Evolutionary conservation across 2,113 vertebrate species (phyloP).

Genomic region (Mungos mungo): DNA sequence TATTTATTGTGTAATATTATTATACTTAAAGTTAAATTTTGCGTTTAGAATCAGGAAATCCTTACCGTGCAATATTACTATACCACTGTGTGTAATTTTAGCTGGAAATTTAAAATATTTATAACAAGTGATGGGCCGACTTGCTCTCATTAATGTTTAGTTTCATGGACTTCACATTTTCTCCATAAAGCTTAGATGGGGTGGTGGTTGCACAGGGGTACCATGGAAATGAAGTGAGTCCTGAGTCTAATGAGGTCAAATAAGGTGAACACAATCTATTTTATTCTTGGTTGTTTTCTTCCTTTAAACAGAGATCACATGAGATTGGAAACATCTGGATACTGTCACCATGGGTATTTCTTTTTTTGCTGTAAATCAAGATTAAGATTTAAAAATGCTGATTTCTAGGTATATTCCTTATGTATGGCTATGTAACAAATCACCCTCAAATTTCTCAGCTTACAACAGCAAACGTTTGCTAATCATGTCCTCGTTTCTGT

Average conservation of each 20-base stretch:
- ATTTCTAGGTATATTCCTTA: not conserved
- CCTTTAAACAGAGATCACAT: not conserved
- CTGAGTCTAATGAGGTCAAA: not conserved
- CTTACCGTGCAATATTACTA: not conserved
- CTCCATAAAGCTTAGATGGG: not conserved
- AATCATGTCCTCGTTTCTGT: not conserved
- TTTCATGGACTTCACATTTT: not conserved
- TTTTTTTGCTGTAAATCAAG: not conserved
- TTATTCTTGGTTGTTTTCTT: not conserved
- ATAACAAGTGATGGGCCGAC: not conserved
- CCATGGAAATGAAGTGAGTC: not conserved
- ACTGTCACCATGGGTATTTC: not conserved
- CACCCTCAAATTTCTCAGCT: not conserved
- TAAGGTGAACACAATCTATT: not conserved
- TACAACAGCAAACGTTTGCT: not conserved
- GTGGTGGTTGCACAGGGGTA: not conserved
- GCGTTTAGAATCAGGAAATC: not conserved
- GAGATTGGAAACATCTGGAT: not conserved
- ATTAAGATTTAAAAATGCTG: slow-evolving; percentile 5
- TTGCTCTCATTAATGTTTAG: not conserved
- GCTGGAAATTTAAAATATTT: not conserved
- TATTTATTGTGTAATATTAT: not conserved
- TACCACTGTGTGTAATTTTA: not conserved
- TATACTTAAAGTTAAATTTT: not conserved
- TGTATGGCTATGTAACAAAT: not conserved